Evolutionary conservation across 1,140 invertebrate species (phyloP), one percentile per base, ranked within the genome.

Genomic region (Tyrophagus putrescentiae): DNA sequence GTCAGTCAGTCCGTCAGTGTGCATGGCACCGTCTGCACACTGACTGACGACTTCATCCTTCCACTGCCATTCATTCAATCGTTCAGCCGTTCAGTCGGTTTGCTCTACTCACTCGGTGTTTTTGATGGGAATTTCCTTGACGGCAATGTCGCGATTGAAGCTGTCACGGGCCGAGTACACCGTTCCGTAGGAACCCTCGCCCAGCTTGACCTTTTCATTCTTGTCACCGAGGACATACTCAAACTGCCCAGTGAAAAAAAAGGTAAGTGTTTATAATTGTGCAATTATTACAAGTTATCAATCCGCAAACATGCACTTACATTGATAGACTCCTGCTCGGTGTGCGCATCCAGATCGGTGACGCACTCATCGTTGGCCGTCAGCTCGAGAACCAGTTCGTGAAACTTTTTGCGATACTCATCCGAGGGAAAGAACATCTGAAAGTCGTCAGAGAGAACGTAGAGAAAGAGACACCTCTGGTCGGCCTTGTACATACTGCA

Each of bases 381-480:
- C 70, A 94, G 79, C 72, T 89, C 82, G 11, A 86, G 60, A 7
- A 76, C 70, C 42, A 66, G 41, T 32, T 65, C 82, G 70, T 86
- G 84, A 67, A 91, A 87, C 66, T 82, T 79, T 70, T 88, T 80
- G 61, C 92, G 78, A 71, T 86, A 88, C 44, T 80, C 65, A 48
- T 83, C 79, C 0, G 91, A 96, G 11, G 95, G 91, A 64, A 99
- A 86, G 71, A 87, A 97, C 75, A 98, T 93, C 80, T 98, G 94
- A 75, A 98, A 98, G 75, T 97, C 93, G 70, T 96, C 91, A 6
- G 91, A 96, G 71, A 94, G 87, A 25, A 98, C 94, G 72, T 98
- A 99, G 0, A 99, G 76, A 73, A 97, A 98, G 1, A 98, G 77
- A 60, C 92, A 95, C 13, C 93, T 76, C 68, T 93, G 87, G 72